A percentile compares a stretch with the other conserved stretches of the same genome.
phyloP scores from a whole-genome alignment of 2,797 vertebrate species.

The Cynopterus sphinx region DNA sequence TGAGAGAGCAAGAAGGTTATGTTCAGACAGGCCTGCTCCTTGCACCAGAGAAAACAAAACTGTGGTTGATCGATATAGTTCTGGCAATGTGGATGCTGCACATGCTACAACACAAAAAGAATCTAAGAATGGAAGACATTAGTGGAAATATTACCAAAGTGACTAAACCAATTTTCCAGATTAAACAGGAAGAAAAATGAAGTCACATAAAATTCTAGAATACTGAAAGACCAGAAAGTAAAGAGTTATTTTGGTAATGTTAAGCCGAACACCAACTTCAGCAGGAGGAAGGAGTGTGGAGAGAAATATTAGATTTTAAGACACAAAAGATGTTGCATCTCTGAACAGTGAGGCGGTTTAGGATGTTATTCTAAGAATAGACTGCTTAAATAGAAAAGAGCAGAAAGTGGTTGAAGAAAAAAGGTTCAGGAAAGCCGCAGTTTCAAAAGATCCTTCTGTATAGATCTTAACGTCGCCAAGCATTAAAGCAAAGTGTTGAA shows the following conservation, averaged over 20 bases:
- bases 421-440: not conserved
- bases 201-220: not conserved
- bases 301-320: not conserved
- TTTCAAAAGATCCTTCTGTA: not conserved
- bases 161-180: not conserved
- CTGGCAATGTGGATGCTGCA: not conserved
- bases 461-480: not conserved
- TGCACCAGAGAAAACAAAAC: not conserved
- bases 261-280: not conserved
- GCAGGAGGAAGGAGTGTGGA: not conserved
- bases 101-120: not conserved
- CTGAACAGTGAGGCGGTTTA: not conserved
- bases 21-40: not conserved
- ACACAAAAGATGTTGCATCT: not conserved
- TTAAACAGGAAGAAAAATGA: not conserved
- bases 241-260: not conserved
- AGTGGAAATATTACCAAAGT: not conserved
- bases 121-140: not conserved
- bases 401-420: not conserved
- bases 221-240: not conserved
- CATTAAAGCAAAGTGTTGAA: not conserved
- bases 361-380: not conserved
- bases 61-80: not conserved
- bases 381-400: conserved; percentile 5
- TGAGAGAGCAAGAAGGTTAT: not conserved